Base-by-base conservation (phyloP, 2,797 vertebrate genomes). In the Bradypodion pumilum region DNA sequence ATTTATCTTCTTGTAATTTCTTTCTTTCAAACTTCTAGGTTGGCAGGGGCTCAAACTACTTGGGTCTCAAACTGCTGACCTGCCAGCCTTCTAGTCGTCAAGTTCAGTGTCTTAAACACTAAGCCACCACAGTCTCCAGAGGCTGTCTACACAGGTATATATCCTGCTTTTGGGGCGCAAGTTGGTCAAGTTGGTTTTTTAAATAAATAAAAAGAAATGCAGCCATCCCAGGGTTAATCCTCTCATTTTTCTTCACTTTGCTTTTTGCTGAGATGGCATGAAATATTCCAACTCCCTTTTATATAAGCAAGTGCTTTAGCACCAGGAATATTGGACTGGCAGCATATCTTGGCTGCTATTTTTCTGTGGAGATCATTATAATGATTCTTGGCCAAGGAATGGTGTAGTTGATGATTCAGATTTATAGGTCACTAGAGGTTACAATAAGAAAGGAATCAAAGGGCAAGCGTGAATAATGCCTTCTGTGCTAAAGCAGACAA, bases 341-440 rank as follows among this genome's bases (percentile, higher is more conserved):
- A 42, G 80, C 68, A 40, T 32, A 72, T 90, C 81, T 92, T 92
- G 89, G 90, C 91, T 88, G 81, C 77, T 82, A 78, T 88, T 87
- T 80, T 85, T 92, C 87, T 92, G 82, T 85, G 81, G 52, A 79
- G 86, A 88, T 92, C 66, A 44, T 89, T 89, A 75, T 79, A 83
- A 21, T 82, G 85, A 75, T 62, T n/a, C 81, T 40, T 78, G 85
- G 92, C 89, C 88, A 92, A 88, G 86, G 86, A 91, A 86, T 89
- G 85, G 83, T 85, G 84, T 56, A 56, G 52, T 77, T 82, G 89
- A 76, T 95, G 93, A 94, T 84, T 94, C 93, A 91, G 93, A 93
- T 84, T 93, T 92, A 90, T 82, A 86, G 92, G 89, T 94, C 90
- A 92, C 27, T 83, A 70, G 76, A 78, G 82, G 92, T 94, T 92